Evolutionary conservation across 2,113 vertebrate genomes (phyloP), one percentile per base, ranked within the genome.

Genomic region (Chamaea fasciata): DNA sequence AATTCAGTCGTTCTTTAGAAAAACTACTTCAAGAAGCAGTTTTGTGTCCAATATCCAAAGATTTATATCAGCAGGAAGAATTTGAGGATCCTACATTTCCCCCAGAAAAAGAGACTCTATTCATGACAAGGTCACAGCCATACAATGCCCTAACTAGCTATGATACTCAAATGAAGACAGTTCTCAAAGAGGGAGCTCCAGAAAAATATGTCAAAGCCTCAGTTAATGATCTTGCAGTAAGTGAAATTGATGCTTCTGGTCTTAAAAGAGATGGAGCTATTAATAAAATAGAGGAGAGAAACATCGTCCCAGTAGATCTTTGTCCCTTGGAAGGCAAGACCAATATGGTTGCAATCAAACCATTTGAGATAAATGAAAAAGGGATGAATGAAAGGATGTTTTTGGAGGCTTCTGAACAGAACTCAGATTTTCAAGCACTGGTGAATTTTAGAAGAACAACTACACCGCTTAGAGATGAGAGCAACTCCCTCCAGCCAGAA

Each of bases 11-110:
- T 53, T 97, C 93, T 55, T 90, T 97, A 81, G 83, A 97, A 92
- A 95, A 97, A 75, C 85, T 97, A 74, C 30, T 97, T 78, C 92
- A 80, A 83, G 97, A 98, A 96, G 28, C 30, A 65, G 2, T 27
- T 93, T 89, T 86, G 55, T 83, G 22, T 62, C 49, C 57, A 18
- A 10, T 42, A 15, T 53, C 62, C n/a, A 46, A 50, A 28, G 70
- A 77, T 33, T 82, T 87, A 30, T 12, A 30, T 31, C 62, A 79
- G 49, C 53, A 88, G n/a, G 90, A 93, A 28, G n/a, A 33, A 50
- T 44, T 35, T 50, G 16, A 71, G 18, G 42, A 90, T 62, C 60
- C 10, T 46, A 2, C 33, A 11, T 80, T 84, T 55, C 70, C 55
- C 7, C 42, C 77, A 87, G 89, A 92, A 55, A 55, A 90, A 50